Percentiles rank a stretch among this genome's conserved stretches.
Conservation (phyloP, 2,888 invertebrate species). For the Ophion ellenae region DNA sequence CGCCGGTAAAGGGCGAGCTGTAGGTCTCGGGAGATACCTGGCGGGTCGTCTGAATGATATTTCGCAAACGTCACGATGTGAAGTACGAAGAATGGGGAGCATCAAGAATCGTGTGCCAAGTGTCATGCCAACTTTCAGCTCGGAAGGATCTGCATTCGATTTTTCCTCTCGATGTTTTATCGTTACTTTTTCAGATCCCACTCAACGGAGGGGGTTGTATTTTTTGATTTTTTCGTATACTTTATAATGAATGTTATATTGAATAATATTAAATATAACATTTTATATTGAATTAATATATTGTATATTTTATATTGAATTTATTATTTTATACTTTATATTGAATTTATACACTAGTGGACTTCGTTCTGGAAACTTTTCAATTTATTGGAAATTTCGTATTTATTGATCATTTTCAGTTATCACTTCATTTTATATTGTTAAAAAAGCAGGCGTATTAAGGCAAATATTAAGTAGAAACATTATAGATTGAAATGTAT, state of each 20-base stretch:
- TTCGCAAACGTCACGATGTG: background rate
- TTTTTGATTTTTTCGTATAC: background rate
- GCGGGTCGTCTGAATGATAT: background rate
- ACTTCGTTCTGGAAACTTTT: too few species aligned
- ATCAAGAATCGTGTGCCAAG: constrained; percentile 26
- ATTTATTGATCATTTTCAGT: too few species aligned
- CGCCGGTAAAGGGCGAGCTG: background rate
- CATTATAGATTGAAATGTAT: too few species aligned
- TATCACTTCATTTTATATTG: too few species aligned
- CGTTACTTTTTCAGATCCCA: background rate
- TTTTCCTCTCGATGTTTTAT: background rate
- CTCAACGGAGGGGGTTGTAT: background rate
- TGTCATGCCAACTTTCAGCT: background rate
- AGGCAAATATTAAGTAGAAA: too few species aligned
- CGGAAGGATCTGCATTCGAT: background rate
- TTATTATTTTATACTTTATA: background rate
- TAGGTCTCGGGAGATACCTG: constrained; percentile 6
- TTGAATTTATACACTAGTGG: too few species aligned
- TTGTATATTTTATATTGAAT: too few species aligned
- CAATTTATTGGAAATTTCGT: too few species aligned
- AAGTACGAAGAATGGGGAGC: background rate
- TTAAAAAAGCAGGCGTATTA: too few species aligned
- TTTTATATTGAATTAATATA: too few species aligned
- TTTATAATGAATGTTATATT: background rate
- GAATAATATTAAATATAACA: too few species aligned